phyloP scores from a whole-genome alignment of 2,888 invertebrate genomes.

The Ormyrus rosae region DNA sequence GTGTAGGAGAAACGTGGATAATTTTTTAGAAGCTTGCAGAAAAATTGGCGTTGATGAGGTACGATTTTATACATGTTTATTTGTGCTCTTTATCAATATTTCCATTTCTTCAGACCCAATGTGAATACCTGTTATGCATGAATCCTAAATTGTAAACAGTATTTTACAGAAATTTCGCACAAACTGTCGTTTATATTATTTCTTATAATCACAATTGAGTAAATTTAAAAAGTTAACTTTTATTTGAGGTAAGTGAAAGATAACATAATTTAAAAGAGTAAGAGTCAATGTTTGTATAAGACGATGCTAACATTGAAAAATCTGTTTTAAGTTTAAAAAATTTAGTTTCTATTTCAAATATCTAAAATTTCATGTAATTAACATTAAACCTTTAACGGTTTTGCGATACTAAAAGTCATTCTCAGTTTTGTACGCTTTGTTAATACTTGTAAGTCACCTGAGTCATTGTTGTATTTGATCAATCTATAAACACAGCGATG shows the following conservation, averaged over 20 bases:
- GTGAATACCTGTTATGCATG: constrained; percentile 22
- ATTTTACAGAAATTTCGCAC: neutral
- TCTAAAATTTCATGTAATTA: neutral
- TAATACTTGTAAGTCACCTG: constrained; percentile 16
- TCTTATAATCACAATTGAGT: neutral
- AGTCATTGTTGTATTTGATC: constrained; percentile 13
- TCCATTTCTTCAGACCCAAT: constrained; percentile 5
- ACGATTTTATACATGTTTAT: constrained; percentile 64
- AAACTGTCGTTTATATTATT: neutral
- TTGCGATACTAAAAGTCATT: constrained; percentile 24
- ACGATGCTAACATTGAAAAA: too few relatives aligned
- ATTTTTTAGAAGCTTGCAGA: constrained; percentile 95
- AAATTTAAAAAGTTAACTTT: neutral
- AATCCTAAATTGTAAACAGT: constrained; percentile 2
- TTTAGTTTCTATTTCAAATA: neutral
- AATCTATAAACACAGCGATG: constrained; percentile 56
- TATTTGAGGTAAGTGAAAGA: constrained; percentile 32
- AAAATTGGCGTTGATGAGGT: constrained; percentile 97
- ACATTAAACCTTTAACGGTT: constrained; percentile 5
- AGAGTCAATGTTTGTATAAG: neutral
- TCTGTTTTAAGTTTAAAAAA: too few relatives aligned
- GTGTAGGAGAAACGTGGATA: constrained; percentile 95
- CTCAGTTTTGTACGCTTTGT: constrained; percentile 7
- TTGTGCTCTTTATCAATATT: neutral
- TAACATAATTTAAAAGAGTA: neutral